These are phyloP conservation scores for Pseudeuparius sepicola DNA, from an alignment of 2,888 invertebrate genomes.

Conservation along the genomic window DNA sequence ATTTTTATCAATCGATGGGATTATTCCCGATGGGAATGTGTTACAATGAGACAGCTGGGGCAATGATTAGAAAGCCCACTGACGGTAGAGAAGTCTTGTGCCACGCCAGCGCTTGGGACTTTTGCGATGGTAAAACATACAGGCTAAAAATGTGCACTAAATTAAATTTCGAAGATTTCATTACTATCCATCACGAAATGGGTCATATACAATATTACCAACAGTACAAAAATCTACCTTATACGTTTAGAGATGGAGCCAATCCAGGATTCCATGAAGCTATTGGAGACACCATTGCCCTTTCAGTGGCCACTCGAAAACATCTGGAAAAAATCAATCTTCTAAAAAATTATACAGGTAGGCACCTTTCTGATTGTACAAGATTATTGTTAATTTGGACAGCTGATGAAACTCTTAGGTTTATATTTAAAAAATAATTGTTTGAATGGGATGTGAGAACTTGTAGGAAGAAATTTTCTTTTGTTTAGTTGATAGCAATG, in stretches of 20 bases:
- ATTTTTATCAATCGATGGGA: constrained; percentile 50
- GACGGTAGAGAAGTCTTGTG: constrained; percentile 49
- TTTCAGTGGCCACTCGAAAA: constrained; percentile 47
- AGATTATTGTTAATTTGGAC: too few relatives aligned
- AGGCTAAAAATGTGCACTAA: constrained; percentile 57
- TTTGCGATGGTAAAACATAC: constrained; percentile 55
- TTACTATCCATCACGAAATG: constrained; percentile 66
- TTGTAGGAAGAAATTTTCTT: too few relatives aligned
- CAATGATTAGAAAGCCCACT: constrained; percentile 49
- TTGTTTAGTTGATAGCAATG: too few relatives aligned
- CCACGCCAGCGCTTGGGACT: constrained; percentile 60
- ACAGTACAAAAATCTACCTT: constrained; percentile 48
- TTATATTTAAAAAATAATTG: too few relatives aligned
- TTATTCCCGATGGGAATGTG: constrained; percentile 49
- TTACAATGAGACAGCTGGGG: constrained; percentile 43
- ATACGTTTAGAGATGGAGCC: constrained; percentile 43
- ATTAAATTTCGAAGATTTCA: constrained; percentile 47
- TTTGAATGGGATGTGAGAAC: too few relatives aligned
- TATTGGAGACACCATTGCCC: constrained; percentile 50
- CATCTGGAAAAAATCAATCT: constrained; percentile 42
- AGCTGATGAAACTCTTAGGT: too few relatives aligned
- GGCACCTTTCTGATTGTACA: too few relatives aligned
- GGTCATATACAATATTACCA: constrained; percentile 57
- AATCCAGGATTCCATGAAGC: constrained; percentile 57
- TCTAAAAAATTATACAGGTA: constrained; percentile 24